Conservation (phyloP, 1,140 invertebrate species). For the Paracyclopina nana region DNA sequence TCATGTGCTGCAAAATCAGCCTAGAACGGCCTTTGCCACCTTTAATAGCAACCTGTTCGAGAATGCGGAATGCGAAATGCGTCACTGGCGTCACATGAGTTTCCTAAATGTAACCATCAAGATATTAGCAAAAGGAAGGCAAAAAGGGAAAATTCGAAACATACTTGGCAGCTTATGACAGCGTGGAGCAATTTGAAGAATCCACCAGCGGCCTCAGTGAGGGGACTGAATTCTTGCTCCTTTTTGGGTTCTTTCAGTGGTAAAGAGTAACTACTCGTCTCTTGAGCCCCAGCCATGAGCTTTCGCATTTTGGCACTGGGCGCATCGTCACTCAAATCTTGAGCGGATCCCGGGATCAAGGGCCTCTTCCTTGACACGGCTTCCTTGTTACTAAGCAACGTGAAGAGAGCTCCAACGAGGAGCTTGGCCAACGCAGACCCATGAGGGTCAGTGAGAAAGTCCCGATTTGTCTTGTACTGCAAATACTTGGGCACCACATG, state of each 20-base stretch:
- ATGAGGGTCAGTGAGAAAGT: neutral
- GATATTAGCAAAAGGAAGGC: neutral
- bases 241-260: neutral
- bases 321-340: neutral
- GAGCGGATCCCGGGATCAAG: neutral
- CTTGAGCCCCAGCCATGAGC: neutral
- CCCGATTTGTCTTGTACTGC: neutral
- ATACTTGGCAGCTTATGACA: neutral
- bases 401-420: neutral
- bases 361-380: neutral
- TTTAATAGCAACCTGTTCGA: constrained; percentile 4
- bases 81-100: neutral
- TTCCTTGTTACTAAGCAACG: neutral
- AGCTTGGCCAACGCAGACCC: neutral
- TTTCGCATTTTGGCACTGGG: neutral
- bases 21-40: neutral
- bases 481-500: constrained; percentile 1
- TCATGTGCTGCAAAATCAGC: constrained; percentile 3
- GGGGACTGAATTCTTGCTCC: neutral
- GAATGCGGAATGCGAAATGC: constrained; percentile 4
- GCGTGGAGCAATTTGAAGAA: neutral
- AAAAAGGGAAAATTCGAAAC: neutral
- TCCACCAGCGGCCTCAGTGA: neutral
- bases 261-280: neutral
- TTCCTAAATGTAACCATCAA: no score